A percentile compares a stretch with the other conserved stretches of the same genome.
Conservation (phyloP, 2,888 invertebrate species). For the Diaphora mendica region DNA sequence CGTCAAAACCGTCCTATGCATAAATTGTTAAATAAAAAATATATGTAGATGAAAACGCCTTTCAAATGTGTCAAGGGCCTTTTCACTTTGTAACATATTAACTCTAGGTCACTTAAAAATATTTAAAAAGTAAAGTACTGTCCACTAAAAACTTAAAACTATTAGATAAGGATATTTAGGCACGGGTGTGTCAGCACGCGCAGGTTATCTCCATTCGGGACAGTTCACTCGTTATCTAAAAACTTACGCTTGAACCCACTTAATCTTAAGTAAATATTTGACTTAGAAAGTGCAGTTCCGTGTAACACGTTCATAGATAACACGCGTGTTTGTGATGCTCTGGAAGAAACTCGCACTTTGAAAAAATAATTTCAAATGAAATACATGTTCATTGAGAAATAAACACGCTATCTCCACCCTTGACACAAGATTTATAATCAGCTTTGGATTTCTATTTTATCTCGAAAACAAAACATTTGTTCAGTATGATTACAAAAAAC, state of each 20-base stretch:
- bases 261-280: conserved; percentile 82
- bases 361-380: conserved; percentile 58
- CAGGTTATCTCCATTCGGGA: conserved; percentile 74
- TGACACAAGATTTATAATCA: conserved; percentile 46
- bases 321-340: conserved; percentile 73
- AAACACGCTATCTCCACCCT: conserved; percentile 61
- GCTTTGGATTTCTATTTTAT: conserved; percentile 41
- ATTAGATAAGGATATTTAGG: conserved; percentile 70
- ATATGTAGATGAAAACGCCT: conserved; percentile 21
- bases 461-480: conserved; percentile 44
- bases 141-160: conserved; percentile 65
- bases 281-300: conserved; percentile 85
- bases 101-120: conserved; percentile 43
- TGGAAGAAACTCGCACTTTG: conserved; percentile 71
- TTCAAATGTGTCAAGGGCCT: not conserved
- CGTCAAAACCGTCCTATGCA: not conserved
- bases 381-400: conserved; percentile 60
- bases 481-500: conserved; percentile 27
- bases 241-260: conserved; percentile 74
- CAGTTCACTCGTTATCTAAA: conserved; percentile 80
- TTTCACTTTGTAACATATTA: conserved; percentile 31
- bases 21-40: not conserved
- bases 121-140: conserved; percentile 53
- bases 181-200: conserved; percentile 62
- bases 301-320: conserved; percentile 81